Conservation (phyloP, 2,797 vertebrate species). For the Lepus oiostolus region DNA sequence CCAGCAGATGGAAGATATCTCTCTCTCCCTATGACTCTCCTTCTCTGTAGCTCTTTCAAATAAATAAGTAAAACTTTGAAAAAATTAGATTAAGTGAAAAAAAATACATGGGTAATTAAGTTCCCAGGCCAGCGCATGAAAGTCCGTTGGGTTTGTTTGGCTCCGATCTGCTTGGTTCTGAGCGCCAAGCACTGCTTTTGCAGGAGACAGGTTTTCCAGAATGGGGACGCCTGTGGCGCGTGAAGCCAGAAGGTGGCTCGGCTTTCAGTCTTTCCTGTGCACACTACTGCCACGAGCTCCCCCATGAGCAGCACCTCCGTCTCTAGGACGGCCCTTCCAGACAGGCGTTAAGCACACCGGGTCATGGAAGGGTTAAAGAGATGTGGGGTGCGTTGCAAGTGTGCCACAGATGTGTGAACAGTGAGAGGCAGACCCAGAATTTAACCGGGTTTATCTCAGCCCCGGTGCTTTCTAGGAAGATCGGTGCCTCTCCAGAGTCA, state of each 20-base stretch:
- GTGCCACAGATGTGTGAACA: background rate
- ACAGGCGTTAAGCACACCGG: background rate
- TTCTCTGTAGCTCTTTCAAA: too few species aligned
- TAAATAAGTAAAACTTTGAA: too few species aligned
- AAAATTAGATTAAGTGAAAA: background rate
- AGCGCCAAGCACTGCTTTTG: background rate
- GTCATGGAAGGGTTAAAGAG: background rate
- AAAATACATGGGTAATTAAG: constrained; percentile 66
- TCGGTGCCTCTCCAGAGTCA: background rate
- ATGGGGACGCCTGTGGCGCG: background rate
- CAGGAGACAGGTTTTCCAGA: background rate
- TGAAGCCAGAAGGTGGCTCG: background rate
- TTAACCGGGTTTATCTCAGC: background rate
- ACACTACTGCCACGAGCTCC: background rate
- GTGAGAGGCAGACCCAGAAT: background rate
- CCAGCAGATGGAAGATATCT: too few species aligned
- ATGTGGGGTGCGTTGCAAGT: rapidly evolving
- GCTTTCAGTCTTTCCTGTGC: background rate
- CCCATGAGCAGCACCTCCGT: background rate
- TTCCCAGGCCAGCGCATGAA: constrained; percentile 49
- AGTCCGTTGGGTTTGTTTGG: constrained; percentile 41
- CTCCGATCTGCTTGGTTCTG: constrained; percentile 39
- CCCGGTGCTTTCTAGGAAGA: background rate
- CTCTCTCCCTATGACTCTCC: too few species aligned
- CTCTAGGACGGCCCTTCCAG: background rate